phyloP scores from a whole-genome alignment of 2,797 vertebrate species.

The Brotula barbata region DNA sequence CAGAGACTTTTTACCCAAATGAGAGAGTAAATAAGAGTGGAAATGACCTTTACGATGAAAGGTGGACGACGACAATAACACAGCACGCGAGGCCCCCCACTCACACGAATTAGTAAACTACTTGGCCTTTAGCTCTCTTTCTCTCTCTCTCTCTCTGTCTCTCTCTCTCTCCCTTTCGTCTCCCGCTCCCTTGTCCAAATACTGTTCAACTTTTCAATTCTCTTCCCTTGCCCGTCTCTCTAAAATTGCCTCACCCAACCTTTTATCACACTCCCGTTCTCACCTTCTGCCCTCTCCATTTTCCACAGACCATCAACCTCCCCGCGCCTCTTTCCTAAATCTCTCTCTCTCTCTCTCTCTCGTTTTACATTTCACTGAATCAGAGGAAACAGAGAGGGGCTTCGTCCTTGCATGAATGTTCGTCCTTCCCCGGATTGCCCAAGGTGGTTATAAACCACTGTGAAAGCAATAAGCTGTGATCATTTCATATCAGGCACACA shows the following conservation, averaged over 20 bases:
- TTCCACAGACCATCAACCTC: conserved; percentile 56
- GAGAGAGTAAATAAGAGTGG: no score
- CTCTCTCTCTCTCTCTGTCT: neutral
- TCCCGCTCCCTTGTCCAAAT: conserved; percentile 16
- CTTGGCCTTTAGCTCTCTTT: conserved; percentile 21
- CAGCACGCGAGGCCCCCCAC: no score
- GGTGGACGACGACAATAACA: no score
- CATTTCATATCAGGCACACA: conserved; percentile 35
- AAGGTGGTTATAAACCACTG: conserved; percentile 39
- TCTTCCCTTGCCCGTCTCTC: conserved; percentile 6
- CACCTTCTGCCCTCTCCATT: conserved; percentile 29
- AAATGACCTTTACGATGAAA: no score
- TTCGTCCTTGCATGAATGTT: conserved; percentile 60
- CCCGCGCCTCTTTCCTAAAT: conserved; percentile 23
- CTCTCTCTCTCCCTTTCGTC: conserved; percentile 1
- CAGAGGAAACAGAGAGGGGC: conserved; percentile 62
- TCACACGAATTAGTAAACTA: conserved; percentile 31
- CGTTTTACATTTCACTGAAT: conserved; percentile 74
- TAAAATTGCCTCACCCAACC: conserved; percentile 13
- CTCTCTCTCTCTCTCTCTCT: conserved; percentile 31
- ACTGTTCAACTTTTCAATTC: conserved; percentile 16
- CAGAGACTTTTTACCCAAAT: no score
- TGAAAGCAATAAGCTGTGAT: conserved; percentile 56
- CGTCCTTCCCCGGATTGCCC: conserved; percentile 60
- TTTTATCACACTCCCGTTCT: conserved; percentile 29